These are phyloP conservation scores for Orycteropus afer DNA, from an alignment of 2,113 vertebrate species.

Conservation along the genomic window DNA sequence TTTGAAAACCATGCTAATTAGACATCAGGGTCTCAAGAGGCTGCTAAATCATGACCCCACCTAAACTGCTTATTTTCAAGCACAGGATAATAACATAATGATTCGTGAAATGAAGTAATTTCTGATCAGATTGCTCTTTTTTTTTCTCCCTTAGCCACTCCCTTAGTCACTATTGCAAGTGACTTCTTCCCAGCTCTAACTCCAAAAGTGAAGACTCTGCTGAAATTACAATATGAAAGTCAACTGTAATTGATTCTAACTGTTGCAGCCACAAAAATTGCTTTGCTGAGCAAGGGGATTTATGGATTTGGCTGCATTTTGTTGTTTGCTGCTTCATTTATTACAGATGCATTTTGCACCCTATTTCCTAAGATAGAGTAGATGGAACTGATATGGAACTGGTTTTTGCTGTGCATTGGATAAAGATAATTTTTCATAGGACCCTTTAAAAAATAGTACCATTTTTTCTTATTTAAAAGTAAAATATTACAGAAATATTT, in stretches of 20 bases:
- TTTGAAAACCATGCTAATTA: conserved; percentile 60
- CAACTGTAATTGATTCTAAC: conserved; percentile 71
- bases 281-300: conserved; percentile 76
- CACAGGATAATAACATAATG: conserved; percentile 56
- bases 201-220: conserved; percentile 14
- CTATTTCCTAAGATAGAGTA: conserved; percentile 47
- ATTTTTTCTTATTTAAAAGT: background rate
- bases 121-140: conserved; percentile 52
- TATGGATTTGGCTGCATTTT: conserved; percentile 77
- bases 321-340: conserved; percentile 64
- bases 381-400: conserved; percentile 74
- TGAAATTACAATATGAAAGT: conserved; percentile 67
- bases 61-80: conserved; percentile 57
- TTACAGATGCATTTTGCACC: background rate
- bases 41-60: conserved; percentile 51
- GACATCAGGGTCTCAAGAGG: conserved; percentile 49
- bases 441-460: conserved; percentile 39
- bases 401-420: conserved; percentile 65
- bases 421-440: conserved; percentile 24
- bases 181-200: background rate
- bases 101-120: conserved; percentile 67
- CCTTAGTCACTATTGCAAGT: background rate
- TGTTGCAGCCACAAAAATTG: conserved; percentile 71
- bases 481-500: background rate
- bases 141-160: background rate